A percentile compares a stretch with the other conserved stretches of the same genome.
Conservation (phyloP, 1,140 invertebrate species). For the Drosophila cardini region DNA sequence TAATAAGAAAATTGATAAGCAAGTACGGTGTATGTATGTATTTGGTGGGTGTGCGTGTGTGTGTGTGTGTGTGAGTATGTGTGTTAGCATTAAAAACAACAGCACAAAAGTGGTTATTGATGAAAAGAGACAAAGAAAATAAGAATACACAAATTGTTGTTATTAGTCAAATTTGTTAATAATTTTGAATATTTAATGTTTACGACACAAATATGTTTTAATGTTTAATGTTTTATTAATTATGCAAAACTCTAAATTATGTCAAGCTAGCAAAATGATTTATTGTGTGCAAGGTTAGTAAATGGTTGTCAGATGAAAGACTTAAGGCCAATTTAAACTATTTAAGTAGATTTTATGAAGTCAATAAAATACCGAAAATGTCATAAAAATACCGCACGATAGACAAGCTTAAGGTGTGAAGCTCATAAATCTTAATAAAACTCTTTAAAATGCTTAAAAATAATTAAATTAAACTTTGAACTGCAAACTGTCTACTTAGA, state of each 20-base stretch:
- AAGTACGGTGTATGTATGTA: conserved; percentile 30
- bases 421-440: background rate
- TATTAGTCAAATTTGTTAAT: conserved; percentile 60
- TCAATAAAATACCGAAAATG: background rate
- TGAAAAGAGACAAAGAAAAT: conserved; percentile 82
- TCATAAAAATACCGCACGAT: no score
- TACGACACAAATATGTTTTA: conserved; percentile 3
- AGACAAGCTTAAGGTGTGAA: no score
- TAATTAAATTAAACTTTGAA: background rate
- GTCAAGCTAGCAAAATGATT: conserved; percentile 5
- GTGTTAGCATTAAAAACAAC: conserved; percentile 55
- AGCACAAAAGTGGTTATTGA: conserved; percentile 57
- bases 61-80: conserved; percentile 36
- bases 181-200: conserved; percentile 11
- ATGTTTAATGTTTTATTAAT: conserved; percentile 9
- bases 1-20: conserved; percentile 53
- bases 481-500: no score
- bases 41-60: conserved; percentile 16
- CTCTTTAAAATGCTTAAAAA: background rate
- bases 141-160: conserved; percentile 74
- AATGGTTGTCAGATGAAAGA: conserved; percentile 5
- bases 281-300: conserved; percentile 20
- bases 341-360: background rate
- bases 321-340: background rate
- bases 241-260: conserved; percentile 9